Evolutionary conservation across 2,888 invertebrate species (phyloP).

Genomic region (Drosophila barbarae): DNA sequence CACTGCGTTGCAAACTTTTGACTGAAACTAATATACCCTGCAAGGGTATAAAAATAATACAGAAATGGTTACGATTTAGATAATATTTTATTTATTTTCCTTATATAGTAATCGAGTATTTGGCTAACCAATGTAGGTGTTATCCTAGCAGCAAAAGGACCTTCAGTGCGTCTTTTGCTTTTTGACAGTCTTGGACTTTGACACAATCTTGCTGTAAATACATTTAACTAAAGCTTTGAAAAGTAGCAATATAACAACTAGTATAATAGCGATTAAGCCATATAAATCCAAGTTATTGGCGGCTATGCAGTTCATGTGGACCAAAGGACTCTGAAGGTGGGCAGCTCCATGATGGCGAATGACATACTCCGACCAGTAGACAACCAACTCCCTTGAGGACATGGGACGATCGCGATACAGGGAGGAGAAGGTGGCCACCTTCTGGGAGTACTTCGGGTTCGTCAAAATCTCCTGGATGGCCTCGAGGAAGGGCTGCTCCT

Average conservation of each 20-base stretch:
- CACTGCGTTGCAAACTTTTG: too few species aligned
- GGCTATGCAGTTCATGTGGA: slow-evolving; percentile 79
- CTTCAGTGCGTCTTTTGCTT: background rate
- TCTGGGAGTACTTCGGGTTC: slow-evolving; percentile 61
- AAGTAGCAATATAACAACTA: background rate
- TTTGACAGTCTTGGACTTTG: background rate
- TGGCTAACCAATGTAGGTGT: background rate
- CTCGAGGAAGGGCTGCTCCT: slow-evolving; percentile 50
- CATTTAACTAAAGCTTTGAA: background rate
- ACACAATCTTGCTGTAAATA: background rate
- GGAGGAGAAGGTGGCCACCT: slow-evolving; percentile 78
- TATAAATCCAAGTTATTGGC: slow-evolving; percentile 81
- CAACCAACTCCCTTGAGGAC: slow-evolving; percentile 80
- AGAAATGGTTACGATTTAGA: background rate
- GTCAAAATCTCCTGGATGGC: slow-evolving; percentile 60
- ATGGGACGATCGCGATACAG: slow-evolving; percentile 82
- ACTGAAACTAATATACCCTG: too few species aligned
- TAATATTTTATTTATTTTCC: background rate
- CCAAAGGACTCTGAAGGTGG: slow-evolving; percentile 81
- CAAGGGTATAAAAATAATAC: too few species aligned
- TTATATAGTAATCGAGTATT: background rate
- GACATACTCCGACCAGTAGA: slow-evolving; percentile 83
- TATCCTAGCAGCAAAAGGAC: too few species aligned
- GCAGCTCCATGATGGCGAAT: slow-evolving; percentile 81
- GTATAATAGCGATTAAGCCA: slow-evolving; percentile 16